Base-by-base conservation (phyloP, 2,888 invertebrate species). In the Lycia hirtaria region DNA sequence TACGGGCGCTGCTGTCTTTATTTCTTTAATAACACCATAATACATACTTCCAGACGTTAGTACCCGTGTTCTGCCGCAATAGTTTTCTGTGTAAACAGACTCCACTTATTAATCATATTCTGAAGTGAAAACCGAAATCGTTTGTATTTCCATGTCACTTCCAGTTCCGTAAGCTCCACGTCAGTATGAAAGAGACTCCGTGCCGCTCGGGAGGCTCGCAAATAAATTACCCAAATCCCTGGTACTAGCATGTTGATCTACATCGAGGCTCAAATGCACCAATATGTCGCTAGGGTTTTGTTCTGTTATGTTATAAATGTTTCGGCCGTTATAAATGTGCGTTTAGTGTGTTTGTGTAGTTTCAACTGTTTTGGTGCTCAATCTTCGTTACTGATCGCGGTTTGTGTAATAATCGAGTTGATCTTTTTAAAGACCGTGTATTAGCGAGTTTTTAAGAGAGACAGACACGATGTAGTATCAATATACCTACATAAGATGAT, bases 191-290 rank as follows among this genome's bases (percentile, higher is more conserved):
- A 68, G 68, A 60, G 66, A 69, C 67, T 72, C 73, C 73, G 71
- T 58, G 70, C 71, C 68, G 77, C 66, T 72, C 59, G 65, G 62
- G 73, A 78, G 73, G 71, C 68, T 69, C 62, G 69, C 69, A 76
- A 83, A 88, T 87, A 88, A 87, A 87, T 87, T 87, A 78, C 69
- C 69, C 83, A 85, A 87, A 87, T 85, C 86, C 85, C 78, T 70
- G 73, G 77, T 75, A 78, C 79, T 76, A 72, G 77, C 79, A 71
- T 71, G 74, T 77, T 85, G 87, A 86, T 87, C 81, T 85, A 85
- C 81, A 81, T 72, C 73, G 73, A 73, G 72, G 71, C 71, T 76
- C 84, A 81, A 74, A 84, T 85, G 85, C 83, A 84, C 84, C 83
- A 76, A 85, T 85, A 82, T 83, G 83, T 86, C 79, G 81, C 70